These are phyloP conservation scores for Catharus bicknelli DNA, from an alignment of 2,113 vertebrate species.

Conservation along the genomic window DNA sequence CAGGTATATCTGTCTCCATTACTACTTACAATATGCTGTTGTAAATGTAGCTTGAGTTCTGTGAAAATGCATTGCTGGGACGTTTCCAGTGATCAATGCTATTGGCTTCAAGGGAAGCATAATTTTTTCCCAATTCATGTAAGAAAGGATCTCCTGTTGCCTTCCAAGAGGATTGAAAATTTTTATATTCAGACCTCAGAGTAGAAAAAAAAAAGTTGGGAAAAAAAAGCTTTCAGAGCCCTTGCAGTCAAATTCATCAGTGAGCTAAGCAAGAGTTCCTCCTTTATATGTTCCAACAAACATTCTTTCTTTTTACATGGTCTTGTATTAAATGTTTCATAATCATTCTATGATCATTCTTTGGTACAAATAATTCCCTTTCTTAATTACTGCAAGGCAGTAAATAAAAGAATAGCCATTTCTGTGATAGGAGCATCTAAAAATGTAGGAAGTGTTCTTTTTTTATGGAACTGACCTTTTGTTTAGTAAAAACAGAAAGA, in stretches of 20 bases:
- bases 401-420: conserved; percentile 20
- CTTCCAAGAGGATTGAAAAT: neutral
- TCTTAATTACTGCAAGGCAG: neutral
- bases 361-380: neutral
- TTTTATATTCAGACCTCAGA: neutral
- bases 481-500: conserved; percentile 47
- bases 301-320: conserved; percentile 7
- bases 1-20: neutral
- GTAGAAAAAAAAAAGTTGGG: neutral
- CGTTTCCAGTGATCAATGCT: neutral
- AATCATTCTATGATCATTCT: neutral
- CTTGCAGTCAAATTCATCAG: neutral
- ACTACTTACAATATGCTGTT: neutral
- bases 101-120: neutral
- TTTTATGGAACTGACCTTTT: conserved; percentile 36
- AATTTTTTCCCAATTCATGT: neutral
- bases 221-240: neutral
- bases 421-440: conserved; percentile 44
- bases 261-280: neutral
- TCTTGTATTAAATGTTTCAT: neutral
- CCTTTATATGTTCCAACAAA: conserved; percentile 10
- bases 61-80: neutral
- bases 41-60: neutral
- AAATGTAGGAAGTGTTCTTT: conserved; percentile 25
- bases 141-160: neutral